A percentile compares a stretch with the other conserved stretches of the same genome.
Conservation (phyloP, 1,140 invertebrate genomes). For the honey bee (Apis mellifera) region DNA sequence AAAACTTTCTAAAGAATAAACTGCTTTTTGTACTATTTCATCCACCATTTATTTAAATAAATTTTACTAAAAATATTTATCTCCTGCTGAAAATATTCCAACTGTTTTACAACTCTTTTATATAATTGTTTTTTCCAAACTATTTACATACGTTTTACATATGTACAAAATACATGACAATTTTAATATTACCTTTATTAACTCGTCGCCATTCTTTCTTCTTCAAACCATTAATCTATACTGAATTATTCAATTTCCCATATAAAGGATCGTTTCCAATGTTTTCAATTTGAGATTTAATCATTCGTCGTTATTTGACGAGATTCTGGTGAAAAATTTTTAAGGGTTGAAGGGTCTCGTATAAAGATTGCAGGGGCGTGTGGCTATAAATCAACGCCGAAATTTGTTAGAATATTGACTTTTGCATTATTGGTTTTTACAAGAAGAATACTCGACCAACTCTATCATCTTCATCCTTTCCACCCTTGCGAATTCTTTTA, state of each 20-base stretch:
- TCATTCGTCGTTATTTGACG: neutral
- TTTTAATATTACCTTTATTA: neutral
- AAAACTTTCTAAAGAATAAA: too few species aligned
- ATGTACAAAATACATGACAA: too few species aligned
- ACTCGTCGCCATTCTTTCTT: neutral
- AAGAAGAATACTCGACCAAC: conserved; percentile 36
- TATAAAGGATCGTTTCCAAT: too few species aligned
- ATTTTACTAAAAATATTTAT: too few species aligned
- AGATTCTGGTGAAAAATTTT: neutral
- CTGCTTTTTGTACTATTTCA: too few species aligned
- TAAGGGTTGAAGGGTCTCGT: conserved; percentile 3
- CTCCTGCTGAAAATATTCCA: too few species aligned
- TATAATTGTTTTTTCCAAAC: too few species aligned
- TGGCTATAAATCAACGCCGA: conserved; percentile 50
- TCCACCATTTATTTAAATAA: too few species aligned
- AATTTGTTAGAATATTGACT: conserved; percentile 60
- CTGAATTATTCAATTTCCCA: neutral
- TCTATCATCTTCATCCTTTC: conserved; percentile 35
- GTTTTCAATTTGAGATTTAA: neutral
- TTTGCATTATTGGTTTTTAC: conserved; percentile 63
- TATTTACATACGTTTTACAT: too few species aligned
- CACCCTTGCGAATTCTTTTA: conserved; percentile 2
- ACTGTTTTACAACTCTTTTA: too few species aligned
- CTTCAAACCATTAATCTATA: neutral
- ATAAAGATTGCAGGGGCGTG: conserved; percentile 17